phyloP scores from a whole-genome alignment of 1,140 invertebrate genomes.

The Cotesia typhae region DNA sequence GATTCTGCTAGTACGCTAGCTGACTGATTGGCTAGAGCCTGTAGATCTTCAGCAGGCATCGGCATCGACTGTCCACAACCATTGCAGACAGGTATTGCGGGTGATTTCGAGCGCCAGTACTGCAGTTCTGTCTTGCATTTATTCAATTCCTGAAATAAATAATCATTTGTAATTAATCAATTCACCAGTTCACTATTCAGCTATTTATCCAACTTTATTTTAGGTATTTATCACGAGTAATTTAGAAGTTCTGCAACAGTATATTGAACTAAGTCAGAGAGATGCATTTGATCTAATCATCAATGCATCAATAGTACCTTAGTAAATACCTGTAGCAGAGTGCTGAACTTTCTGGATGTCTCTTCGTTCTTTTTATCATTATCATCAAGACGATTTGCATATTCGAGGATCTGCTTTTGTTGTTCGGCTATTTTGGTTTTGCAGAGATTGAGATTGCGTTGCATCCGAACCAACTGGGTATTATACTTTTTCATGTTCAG shows the following conservation, averaged over 20 bases:
- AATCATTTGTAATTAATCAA: too few species aligned
- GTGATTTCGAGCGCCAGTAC: slow-evolving; percentile 87
- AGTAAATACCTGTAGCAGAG: slow-evolving; percentile 78
- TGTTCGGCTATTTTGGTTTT: slow-evolving; percentile 83
- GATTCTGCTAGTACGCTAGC: slow-evolving; percentile 68
- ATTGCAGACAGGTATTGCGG: slow-evolving; percentile 72
- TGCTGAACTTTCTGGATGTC: slow-evolving; percentile 86
- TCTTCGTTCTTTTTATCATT: slow-evolving; percentile 91
- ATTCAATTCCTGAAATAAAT: slow-evolving; percentile 75
- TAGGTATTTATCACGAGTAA: too few species aligned
- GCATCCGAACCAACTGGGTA: slow-evolving; percentile 77
- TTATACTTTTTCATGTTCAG: slow-evolving; percentile 89
- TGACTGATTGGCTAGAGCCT: slow-evolving; percentile 69
- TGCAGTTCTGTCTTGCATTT: slow-evolving; percentile 90
- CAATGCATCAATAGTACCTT: slow-evolving; percentile 50
- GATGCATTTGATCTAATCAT: too few species aligned
- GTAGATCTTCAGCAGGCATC: slow-evolving; percentile 69
- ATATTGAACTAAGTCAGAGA: not conserved
- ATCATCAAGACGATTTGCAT: slow-evolving; percentile 83
- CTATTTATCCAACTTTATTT: too few species aligned
- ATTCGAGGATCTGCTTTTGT: slow-evolving; percentile 84
- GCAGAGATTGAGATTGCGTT: slow-evolving; percentile 78
- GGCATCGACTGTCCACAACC: slow-evolving; percentile 69
- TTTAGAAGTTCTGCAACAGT: too few species aligned
- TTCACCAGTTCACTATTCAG: too few species aligned